Conservation (phyloP, 1,140 invertebrate genomes). For the Drosophila chauvacae region DNA sequence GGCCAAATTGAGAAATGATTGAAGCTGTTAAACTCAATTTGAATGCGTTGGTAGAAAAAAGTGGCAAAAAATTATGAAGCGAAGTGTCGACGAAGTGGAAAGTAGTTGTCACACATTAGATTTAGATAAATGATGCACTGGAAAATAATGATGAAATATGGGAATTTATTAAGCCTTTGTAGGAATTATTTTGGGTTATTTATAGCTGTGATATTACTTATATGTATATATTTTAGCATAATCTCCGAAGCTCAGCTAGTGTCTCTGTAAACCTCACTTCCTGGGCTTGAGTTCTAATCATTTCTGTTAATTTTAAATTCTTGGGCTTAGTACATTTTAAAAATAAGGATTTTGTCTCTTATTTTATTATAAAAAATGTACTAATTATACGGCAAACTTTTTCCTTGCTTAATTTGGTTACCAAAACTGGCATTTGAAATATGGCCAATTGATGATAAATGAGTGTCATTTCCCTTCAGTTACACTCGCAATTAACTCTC, state of each 20-base stretch:
- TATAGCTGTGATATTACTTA: accelerated
- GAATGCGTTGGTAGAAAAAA: conserved; percentile 1
- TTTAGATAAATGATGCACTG: conserved; percentile 1
- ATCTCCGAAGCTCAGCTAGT: neutral
- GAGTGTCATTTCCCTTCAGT: conserved; percentile 13
- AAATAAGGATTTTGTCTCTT: neutral
- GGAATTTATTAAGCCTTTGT: neutral
- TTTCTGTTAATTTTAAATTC: neutral
- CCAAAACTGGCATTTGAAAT: neutral
- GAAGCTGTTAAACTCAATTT: conserved; percentile 14
- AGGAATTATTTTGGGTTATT: too few species aligned
- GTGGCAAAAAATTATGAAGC: conserved; percentile 14
- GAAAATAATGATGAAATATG: neutral
- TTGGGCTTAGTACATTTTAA: neutral
- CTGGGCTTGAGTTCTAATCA: neutral
- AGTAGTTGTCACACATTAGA: conserved; percentile 4
- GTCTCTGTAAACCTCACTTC: neutral
- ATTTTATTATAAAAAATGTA: neutral
- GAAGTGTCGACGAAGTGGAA: conserved; percentile 1
- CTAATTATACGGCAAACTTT: neutral
- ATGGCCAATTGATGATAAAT: conserved; percentile 28
- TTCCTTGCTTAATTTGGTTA: neutral
- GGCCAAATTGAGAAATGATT: conserved; percentile 34
- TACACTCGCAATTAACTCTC: conserved; percentile 24
- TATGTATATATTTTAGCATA: neutral